Percentiles rank a stretch among this genome's conserved stretches.
Conservation (phyloP, 2,797 vertebrate species). For the Limosa lapponica region DNA sequence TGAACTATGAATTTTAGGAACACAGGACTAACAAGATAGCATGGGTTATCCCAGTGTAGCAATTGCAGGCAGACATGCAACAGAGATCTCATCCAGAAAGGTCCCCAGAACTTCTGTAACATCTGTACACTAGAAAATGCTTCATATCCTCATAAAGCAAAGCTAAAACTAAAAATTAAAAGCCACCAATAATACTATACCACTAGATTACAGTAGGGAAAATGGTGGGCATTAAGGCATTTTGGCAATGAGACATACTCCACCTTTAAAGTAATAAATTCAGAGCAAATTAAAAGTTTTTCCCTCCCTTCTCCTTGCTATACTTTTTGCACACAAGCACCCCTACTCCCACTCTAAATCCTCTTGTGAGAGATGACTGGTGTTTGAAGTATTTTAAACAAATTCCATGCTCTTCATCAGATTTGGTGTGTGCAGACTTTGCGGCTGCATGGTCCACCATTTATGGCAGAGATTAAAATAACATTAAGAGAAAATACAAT, state of each 20-base stretch:
- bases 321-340: neutral
- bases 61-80: neutral
- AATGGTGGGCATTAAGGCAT: neutral
- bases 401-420: constrained; percentile 25
- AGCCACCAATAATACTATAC: neutral
- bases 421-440: neutral
- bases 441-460: neutral
- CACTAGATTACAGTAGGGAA: neutral
- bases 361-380: neutral
- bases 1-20: neutral
- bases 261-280: neutral
- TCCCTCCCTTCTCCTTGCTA: neutral
- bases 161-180: neutral
- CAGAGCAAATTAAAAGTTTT: neutral
- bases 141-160: neutral
- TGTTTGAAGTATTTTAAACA: constrained; percentile 37
- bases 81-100: neutral
- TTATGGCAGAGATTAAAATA: constrained; percentile 12
- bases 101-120: neutral
- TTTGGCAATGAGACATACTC: neutral
- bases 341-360: neutral
- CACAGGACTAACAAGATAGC: neutral
- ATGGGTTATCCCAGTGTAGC: neutral
- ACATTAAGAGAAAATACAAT: neutral
- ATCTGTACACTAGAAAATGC: neutral